These are phyloP conservation scores for Mycogona germanica DNA, from an alignment of 2,888 invertebrate genomes.

Conservation along the genomic window DNA sequence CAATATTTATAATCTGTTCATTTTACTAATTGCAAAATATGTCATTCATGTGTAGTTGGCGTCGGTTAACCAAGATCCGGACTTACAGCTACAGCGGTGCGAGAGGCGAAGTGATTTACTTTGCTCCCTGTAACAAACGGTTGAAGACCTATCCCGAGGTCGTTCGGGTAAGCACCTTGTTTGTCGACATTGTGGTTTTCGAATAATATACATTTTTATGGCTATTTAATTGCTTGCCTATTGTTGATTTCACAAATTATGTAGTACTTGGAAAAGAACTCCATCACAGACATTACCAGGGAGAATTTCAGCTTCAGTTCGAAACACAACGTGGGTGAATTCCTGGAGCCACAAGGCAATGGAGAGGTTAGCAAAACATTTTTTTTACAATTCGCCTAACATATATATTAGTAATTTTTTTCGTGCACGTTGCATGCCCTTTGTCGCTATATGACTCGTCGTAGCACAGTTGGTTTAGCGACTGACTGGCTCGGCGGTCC, in stretches of 20 bases:
- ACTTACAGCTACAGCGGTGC: slow-evolving; percentile 75
- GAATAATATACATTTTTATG: too few species aligned
- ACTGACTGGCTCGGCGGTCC: too few species aligned
- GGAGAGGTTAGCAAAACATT: slow-evolving; percentile 31
- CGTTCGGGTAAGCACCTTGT: slow-evolving; percentile 35
- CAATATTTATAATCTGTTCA: not conserved
- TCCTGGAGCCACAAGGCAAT: slow-evolving; percentile 56
- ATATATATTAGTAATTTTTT: too few species aligned
- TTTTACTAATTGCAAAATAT: slow-evolving; percentile 6
- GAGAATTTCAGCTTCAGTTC: slow-evolving; percentile 91
- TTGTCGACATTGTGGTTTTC: too few species aligned
- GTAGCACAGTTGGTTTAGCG: too few species aligned
- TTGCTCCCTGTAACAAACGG: slow-evolving; percentile 50
- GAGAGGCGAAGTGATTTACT: slow-evolving; percentile 88
- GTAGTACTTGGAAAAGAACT: slow-evolving; percentile 62
- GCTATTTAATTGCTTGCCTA: not conserved
- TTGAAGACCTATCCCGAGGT: slow-evolving; percentile 50
- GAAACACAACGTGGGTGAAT: slow-evolving; percentile 78
- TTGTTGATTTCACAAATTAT: slow-evolving; percentile 16
- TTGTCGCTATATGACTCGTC: too few species aligned
- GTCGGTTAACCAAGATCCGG: slow-evolving; percentile 78
- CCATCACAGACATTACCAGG: slow-evolving; percentile 50
- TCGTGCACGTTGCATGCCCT: too few species aligned
- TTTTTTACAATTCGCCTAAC: not conserved
- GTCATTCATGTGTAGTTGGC: slow-evolving; percentile 46